Base-by-base conservation (phyloP, 92 coral and sea anemone species). In the Pocillopora meandrina region DNA sequence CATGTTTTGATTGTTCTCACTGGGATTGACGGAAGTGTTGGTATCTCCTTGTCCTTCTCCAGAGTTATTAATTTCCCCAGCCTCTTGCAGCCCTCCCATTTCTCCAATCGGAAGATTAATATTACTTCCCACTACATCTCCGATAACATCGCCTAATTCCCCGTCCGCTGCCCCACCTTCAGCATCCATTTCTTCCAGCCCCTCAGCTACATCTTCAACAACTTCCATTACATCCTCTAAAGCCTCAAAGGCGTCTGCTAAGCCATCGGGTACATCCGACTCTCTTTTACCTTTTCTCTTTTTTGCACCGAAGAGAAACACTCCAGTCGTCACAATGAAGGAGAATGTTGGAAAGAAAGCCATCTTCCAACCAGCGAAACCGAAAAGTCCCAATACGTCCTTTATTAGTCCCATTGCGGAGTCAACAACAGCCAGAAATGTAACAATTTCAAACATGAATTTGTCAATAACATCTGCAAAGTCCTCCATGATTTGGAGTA, bases 381-480 rank as follows among this genome's bases (percentile, higher is more conserved):
- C 98, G 79, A 94, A 94, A 87, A 90, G 77, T 63, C 92, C 93
- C 47, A 94, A 55, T 12, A 94, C 90, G 65, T 94, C 98, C 72
- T 94, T 94, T 36, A 94, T 85, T 33, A 94, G 98, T 49, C 98
- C 98, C 98, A 94, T 94, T 2, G 91, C 88, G 12, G 98, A 94
- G 79, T 94, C 98, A 42, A 94, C 72, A 47, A 94, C 98, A 14
- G 98, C 98, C 60, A 94, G 89, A 61, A 94, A 94, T 3, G 98
- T 94, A 55, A 94, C 98, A 71, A 94, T 94, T 84, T 94, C 98
- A 75, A 94, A 94, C 98, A 94, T 94, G 74, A 94, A 94, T 87
- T 94, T 94, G 74, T 94, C 98, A 67, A 94, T 94, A 79, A 92
- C 92, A 83, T 94, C 98, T 23, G 91, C 98, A 84, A 94, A 94